Percentiles rank a stretch among this genome's conserved stretches.
phyloP scores from a whole-genome alignment of 2,797 vertebrate species.

The Kryptolebias ocellatus region DNA sequence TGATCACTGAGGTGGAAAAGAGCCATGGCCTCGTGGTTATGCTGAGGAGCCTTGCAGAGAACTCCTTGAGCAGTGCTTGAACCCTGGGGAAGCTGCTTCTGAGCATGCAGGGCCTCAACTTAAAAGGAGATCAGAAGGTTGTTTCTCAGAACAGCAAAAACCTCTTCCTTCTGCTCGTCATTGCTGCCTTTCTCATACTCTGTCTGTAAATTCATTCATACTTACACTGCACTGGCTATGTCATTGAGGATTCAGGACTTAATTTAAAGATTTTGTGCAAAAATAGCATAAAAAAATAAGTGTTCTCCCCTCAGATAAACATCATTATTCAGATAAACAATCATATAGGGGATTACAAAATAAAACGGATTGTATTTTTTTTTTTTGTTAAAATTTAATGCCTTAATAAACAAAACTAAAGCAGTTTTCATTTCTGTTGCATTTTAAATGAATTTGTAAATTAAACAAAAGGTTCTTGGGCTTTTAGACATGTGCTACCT shows the following conservation, averaged over 20 bases:
- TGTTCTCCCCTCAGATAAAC: background rate
- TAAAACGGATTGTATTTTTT: background rate
- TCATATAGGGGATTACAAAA: slow-evolving; percentile 8
- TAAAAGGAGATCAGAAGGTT: slow-evolving; percentile 74
- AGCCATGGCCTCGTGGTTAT: slow-evolving; percentile 51
- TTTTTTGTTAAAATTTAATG: slow-evolving; percentile 1
- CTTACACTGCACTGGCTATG: slow-evolving; percentile 31
- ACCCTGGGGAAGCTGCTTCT: slow-evolving; percentile 68
- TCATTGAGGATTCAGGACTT: slow-evolving; percentile 25
- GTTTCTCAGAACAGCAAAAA: slow-evolving; percentile 62
- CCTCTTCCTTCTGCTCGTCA: slow-evolving; percentile 55
- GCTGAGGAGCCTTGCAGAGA: slow-evolving; percentile 58
- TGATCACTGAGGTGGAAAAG: slow-evolving; percentile 72
- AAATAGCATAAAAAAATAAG: background rate
- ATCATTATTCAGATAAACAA: slow-evolving; percentile 10
- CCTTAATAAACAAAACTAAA: background rate
- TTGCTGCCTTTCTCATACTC: slow-evolving; percentile 28
- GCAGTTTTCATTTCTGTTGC: background rate
- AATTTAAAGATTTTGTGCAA: background rate
- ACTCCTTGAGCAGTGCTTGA: slow-evolving; percentile 66
- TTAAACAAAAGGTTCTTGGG: slow-evolving; percentile 18
- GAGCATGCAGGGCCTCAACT: slow-evolving; percentile 71
- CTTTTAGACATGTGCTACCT: slow-evolving; percentile 24
- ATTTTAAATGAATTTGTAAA: background rate
- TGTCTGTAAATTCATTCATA: slow-evolving; percentile 17